Percentiles rank a stretch among this genome's conserved stretches.
Conservation (phyloP, 2,888 invertebrate genomes). For the Ptychoptera albimana region DNA sequence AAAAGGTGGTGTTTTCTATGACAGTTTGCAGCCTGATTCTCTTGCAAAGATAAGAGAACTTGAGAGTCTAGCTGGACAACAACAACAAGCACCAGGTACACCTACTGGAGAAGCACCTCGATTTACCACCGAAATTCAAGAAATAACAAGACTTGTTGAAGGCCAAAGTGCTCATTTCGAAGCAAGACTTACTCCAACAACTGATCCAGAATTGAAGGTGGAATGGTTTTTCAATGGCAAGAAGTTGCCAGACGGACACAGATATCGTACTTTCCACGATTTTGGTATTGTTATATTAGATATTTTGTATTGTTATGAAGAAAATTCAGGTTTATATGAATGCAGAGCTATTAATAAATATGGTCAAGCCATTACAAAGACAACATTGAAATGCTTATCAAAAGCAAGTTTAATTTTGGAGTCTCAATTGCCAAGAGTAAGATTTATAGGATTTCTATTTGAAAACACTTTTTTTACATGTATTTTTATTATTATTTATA, state of each 20-base stretch:
- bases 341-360: constrained; percentile 85
- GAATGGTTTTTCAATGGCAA: constrained; percentile 93
- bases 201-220: constrained; percentile 85
- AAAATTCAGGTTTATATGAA: constrained; percentile 88
- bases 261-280: constrained; percentile 94
- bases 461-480: background rate
- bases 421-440: constrained; percentile 79
- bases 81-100: constrained; percentile 43
- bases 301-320: constrained; percentile 89
- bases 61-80: constrained; percentile 49
- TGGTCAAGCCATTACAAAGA: constrained; percentile 74
- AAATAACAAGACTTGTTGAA: constrained; percentile 75
- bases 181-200: constrained; percentile 82
- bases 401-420: constrained; percentile 81
- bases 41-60: constrained; percentile 74
- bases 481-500: constrained; percentile 20
- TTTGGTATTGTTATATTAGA: constrained; percentile 94
- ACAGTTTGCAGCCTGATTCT: constrained; percentile 82
- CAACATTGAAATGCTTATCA: constrained; percentile 70
- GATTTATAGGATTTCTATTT: constrained; percentile 13
- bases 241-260: constrained; percentile 84
- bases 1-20: constrained; percentile 71
- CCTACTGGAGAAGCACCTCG: constrained; percentile 70
- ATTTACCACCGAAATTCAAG: constrained; percentile 74
- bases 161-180: constrained; percentile 91